Evolutionary conservation across 2,888 invertebrate species (phyloP).

Genomic region (Coremacera marginata): DNA sequence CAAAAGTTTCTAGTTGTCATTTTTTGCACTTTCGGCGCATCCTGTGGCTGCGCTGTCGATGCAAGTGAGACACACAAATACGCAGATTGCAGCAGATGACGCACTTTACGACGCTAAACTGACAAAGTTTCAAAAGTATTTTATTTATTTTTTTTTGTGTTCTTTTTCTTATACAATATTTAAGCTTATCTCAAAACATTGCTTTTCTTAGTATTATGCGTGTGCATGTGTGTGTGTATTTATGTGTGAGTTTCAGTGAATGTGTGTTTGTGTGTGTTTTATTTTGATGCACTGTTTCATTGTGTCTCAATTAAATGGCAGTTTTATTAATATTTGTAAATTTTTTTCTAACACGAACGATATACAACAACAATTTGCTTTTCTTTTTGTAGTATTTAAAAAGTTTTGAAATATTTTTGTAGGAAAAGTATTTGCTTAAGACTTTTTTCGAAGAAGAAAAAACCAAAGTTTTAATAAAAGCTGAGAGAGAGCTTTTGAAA

Average conservation of each 20-base stretch:
- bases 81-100: no score
- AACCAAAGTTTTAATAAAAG: no score
- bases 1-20: background rate
- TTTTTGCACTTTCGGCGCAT: background rate
- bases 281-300: conserved; percentile 42
- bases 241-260: background rate
- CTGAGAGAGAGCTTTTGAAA: background rate
- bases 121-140: background rate
- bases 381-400: background rate
- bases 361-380: conserved; percentile 10
- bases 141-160: background rate
- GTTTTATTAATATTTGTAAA: conserved; percentile 55
- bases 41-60: background rate
- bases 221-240: background rate
- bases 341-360: conserved; percentile 42
- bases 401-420: background rate
- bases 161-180: background rate
- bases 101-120: background rate
- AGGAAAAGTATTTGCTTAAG: background rate
- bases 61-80: background rate
- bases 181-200: background rate
- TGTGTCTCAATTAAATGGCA: conserved; percentile 59
- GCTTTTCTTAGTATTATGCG: background rate
- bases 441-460: background rate
- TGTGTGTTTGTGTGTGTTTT: background rate